Percentiles rank a stretch among this genome's conserved stretches.
phyloP scores from a whole-genome alignment of 2,888 invertebrate species.

The Agrilus cyanescens region DNA sequence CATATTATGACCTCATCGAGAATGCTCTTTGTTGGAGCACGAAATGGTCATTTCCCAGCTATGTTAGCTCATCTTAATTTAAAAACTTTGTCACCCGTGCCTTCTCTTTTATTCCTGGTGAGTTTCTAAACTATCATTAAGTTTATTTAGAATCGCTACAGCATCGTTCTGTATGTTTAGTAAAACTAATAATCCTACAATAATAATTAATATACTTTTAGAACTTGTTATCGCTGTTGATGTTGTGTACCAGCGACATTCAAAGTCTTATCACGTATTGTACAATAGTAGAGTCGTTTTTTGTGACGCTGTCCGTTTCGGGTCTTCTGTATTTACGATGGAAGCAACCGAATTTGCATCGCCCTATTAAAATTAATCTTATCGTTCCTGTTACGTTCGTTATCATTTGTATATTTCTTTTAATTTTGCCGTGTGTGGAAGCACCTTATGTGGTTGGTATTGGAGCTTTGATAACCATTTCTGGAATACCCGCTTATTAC shows the following conservation, averaged over 20 bases:
- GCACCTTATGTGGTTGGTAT: slow-evolving; percentile 69
- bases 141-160: too few species aligned
- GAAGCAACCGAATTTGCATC: slow-evolving; percentile 60
- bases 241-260: slow-evolving; percentile 75
- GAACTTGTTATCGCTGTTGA: slow-evolving; percentile 73
- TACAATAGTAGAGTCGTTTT: slow-evolving; percentile 85
- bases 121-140: slow-evolving; percentile 22
- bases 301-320: slow-evolving; percentile 76
- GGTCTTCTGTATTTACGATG: slow-evolving; percentile 76
- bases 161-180: too few species aligned
- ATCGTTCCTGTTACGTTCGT: slow-evolving; percentile 65
- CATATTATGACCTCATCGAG: slow-evolving; percentile 93
- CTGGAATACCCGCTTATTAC: slow-evolving; percentile 74
- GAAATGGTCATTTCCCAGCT: slow-evolving; percentile 79
- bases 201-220: slow-evolving; percentile 35
- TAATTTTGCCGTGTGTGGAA: slow-evolving; percentile 67
- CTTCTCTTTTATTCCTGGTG: slow-evolving; percentile 74
- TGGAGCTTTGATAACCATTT: slow-evolving; percentile 66
- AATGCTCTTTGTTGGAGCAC: slow-evolving; percentile 83
- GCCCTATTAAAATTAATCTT: slow-evolving; percentile 69
- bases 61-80: slow-evolving; percentile 69
- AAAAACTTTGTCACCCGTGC: slow-evolving; percentile 63
- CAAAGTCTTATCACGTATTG: slow-evolving; percentile 82
- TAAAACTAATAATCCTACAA: too few species aligned
- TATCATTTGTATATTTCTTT: slow-evolving; percentile 60